Evolutionary conservation across 2,797 vertebrate genomes (phyloP), one percentile per base, ranked within the genome.

Genomic region (Astyanax mexicanus): DNA sequence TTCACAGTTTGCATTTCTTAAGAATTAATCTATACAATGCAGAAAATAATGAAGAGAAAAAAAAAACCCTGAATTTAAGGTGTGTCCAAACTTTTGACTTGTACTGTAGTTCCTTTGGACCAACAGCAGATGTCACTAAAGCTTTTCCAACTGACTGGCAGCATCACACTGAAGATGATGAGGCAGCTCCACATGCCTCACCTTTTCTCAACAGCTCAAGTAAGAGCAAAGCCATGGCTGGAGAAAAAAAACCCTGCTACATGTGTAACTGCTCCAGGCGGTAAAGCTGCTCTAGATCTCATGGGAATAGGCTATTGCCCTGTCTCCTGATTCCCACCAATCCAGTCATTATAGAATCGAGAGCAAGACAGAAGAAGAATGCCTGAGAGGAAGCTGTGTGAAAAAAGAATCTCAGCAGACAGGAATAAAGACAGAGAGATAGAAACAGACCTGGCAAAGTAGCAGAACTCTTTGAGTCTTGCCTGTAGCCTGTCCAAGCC

Each of bases 71-170:
- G n/a, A n/a, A n/a, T n/a, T n/a, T n/a, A n/a, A n/a, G n/a, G n/a
- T n/a, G n/a, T n/a, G n/a, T n/a, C n/a, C n/a, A n/a, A n/a, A n/a
- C n/a, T n/a, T n/a, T n/a, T n/a, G n/a, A n/a, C n/a, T n/a, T n/a
- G n/a, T n/a, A n/a, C n/a, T n/a, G n/a, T 49, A 17, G 17, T 83
- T 25, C 68, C 40, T 23, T 1, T 13, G 49, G 37, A 6, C 19
- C 0, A 58, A 82, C 93, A 92, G 82, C 71, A 87, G 92, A 84
- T 87, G 92, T 84, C 92, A 92, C 88, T 84, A 89, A 83, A 73
- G 74, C 5, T 45, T 74, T 79, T 57, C 57, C 68, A 52, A 0
- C 12, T 17, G 19, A 66, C 19, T 27, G 5, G 27, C 42, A 75
- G 25, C n/a, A 42, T 23, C 61, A n/a, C 10, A n/a, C 55, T 32